Evolutionary conservation across 2,113 vertebrate genomes (phyloP), one percentile per base, ranked within the genome.

Genomic region (Corythornis vintsioides): DNA sequence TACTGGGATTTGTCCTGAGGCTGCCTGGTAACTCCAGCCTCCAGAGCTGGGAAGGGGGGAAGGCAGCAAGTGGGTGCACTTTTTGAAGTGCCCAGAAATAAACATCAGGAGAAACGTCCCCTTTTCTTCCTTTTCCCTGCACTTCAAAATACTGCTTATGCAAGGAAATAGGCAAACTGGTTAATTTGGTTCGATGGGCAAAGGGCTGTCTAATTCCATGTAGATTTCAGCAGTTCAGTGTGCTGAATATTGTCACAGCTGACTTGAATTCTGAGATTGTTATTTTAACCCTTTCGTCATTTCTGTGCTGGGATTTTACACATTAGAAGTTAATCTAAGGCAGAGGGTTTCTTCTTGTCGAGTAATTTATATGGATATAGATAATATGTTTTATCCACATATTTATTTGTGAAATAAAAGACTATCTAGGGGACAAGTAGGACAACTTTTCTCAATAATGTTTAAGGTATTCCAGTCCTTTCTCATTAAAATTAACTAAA

Each of bases 221-320:
- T 57, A 93, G 93, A 90, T 93, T 95, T 94, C 87, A 93, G 92
- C 82, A 89, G 83, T 88, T 89, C 89, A 67, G 15, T 64, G 72
- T 94, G 79, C 82, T 93, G 92, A 71, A 96, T 92, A 83, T 71
- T 86, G 95, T 92, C 94, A 96, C 92, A 93, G 87, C 84, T 93
- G 91, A 96, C 91, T 94, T 96, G 92, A 93, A 95, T 89, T 83
- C 70, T 29, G 78, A 96, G 92, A 92, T 83, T 93, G 94, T 91
- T 96, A 67, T 83, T 92, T 96, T 95, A 96, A 96, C 91, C 91
- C 96, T 89, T 95, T 85, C 33, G 45, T 91, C 35, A 64, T 88
- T 80, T 88, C 48, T 65, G 40, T 21, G 28, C 57, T 60, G 19
- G 8, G 56, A 64, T 93, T 88, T 92, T 56, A 60, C 11, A 60